phyloP scores from a whole-genome alignment of 2,888 invertebrate species.

The Caenorhabditis panamensis region DNA sequence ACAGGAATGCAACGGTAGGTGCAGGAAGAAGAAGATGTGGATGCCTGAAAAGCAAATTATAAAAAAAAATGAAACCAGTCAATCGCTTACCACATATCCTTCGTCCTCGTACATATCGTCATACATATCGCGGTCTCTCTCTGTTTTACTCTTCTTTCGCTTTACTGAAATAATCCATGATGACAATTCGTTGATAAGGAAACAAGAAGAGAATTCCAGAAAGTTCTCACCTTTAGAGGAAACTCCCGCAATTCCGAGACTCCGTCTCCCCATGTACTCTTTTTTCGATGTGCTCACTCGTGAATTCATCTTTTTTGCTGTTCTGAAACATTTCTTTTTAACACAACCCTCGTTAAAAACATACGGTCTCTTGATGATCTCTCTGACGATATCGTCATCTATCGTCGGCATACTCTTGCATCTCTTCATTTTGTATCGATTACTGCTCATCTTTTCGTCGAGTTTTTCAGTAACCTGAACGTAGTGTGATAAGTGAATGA shows the following conservation, averaged over 20 bases:
- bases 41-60: too few species aligned
- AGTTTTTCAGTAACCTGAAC: not conserved
- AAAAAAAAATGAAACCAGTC: too few species aligned
- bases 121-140: slow-evolving; percentile 50
- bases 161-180: slow-evolving; percentile 37
- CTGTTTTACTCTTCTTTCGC: slow-evolving; percentile 56
- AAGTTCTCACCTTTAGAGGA: slow-evolving; percentile 31
- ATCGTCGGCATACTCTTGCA: slow-evolving; percentile 55
- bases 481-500: too few species aligned
- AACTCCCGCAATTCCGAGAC: slow-evolving; percentile 44
- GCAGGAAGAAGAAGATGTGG: slow-evolving; percentile 31
- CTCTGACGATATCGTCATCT: slow-evolving; percentile 32
- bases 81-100: too few species aligned
- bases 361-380: slow-evolving; percentile 27
- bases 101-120: slow-evolving; percentile 57
- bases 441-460: slow-evolving; percentile 37
- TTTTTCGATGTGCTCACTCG: slow-evolving; percentile 31
- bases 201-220: not conserved
- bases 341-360: not conserved
- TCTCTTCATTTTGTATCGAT: slow-evolving; percentile 44
- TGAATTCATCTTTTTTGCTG: slow-evolving; percentile 6
- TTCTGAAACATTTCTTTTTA: too few species aligned
- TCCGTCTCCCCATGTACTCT: slow-evolving; percentile 52
- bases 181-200: too few species aligned
- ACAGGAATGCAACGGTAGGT: slow-evolving; percentile 57